A percentile compares a stretch with the other conserved stretches of the same genome.
Evolutionary conservation across 2,113 vertebrate genomes (phyloP).

Genomic region (Todiramphus saurophagus): DNA sequence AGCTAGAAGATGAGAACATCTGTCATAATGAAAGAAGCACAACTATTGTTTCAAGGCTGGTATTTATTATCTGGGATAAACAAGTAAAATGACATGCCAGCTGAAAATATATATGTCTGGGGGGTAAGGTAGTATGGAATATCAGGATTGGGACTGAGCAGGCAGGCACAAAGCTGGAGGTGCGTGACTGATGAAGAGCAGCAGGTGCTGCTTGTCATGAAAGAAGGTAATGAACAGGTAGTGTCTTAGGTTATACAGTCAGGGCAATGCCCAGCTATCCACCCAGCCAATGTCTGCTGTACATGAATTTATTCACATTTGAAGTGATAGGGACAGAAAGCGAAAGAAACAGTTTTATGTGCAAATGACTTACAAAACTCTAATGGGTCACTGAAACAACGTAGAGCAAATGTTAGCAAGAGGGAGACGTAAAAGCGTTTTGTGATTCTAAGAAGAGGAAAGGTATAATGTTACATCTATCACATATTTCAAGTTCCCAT

Average conservation of each 20-base stretch:
- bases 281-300: background rate
- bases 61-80: background rate
- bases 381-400: background rate
- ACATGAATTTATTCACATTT: background rate
- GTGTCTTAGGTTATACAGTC: background rate
- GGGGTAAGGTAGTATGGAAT: too few relatives aligned
- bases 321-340: background rate
- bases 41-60: background rate
- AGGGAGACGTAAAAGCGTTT: background rate
- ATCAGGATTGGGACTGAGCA: background rate
- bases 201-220: background rate
- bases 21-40: background rate
- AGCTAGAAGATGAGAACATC: background rate
- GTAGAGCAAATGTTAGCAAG: background rate
- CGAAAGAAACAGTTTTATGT: background rate
- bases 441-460: background rate
- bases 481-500: background rate
- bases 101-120: fast-evolving
- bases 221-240: background rate
- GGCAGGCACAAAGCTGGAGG: background rate
- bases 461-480: background rate
- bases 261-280: background rate
- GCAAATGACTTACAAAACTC: background rate
- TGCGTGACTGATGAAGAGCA: background rate
- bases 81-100: background rate